These are phyloP conservation scores for Erpetoichthys calabaricus DNA, from an alignment of 2,797 vertebrate genomes.

Conservation along the genomic window DNA sequence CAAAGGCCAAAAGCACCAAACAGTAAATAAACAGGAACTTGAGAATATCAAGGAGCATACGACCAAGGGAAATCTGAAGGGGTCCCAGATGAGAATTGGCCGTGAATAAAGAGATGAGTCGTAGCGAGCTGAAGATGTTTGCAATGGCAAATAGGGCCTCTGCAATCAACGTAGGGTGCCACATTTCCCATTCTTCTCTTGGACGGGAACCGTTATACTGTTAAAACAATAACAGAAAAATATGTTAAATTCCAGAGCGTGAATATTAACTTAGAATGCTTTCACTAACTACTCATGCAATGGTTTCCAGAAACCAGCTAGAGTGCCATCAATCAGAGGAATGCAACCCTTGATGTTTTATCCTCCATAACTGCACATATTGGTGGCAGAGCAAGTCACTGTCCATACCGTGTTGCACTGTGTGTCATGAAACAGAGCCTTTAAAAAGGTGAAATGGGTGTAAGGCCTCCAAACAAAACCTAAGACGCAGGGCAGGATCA, in stretches of 20 bases:
- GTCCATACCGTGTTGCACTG: too few relatives aligned
- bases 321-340: too few relatives aligned
- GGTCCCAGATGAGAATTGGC: slow-evolving; percentile 95
- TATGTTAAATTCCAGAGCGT: neutral
- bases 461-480: too few relatives aligned
- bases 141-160: slow-evolving; percentile 95
- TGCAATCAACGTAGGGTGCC: slow-evolving; percentile 91
- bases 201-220: slow-evolving; percentile 92
- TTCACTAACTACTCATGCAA: too few relatives aligned
- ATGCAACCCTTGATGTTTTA: too few relatives aligned
- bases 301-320: too few relatives aligned
- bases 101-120: slow-evolving; percentile 94
- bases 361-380: too few relatives aligned
- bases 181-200: slow-evolving; percentile 95
- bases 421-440: too few relatives aligned
- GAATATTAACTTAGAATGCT: too few relatives aligned
- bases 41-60: slow-evolving; percentile 98
- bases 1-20: slow-evolving; percentile 88
- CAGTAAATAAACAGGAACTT: slow-evolving; percentile 98
- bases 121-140: slow-evolving; percentile 93
- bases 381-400: too few relatives aligned
- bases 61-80: slow-evolving; percentile 88
- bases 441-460: too few relatives aligned
- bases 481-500: too few relatives aligned
- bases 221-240: slow-evolving; percentile 21